Evolutionary conservation across 2,113 vertebrate species (phyloP).

Genomic region (Solea solea): DNA sequence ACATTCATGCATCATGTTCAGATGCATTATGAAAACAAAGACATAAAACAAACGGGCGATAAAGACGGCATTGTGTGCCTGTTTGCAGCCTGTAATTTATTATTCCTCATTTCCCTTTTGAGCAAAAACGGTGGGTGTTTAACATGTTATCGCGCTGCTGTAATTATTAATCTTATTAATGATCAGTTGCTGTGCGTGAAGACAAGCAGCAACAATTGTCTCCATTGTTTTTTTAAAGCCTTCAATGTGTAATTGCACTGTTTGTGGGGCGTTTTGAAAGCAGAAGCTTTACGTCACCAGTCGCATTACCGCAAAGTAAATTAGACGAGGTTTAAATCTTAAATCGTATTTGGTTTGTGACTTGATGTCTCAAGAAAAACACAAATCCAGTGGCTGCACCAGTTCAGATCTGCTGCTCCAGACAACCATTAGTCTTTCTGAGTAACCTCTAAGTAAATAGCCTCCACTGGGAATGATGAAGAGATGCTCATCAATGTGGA

Average conservation of each 20-base stretch:
- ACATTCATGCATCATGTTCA: no score
- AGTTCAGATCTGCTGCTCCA: slow-evolving; percentile 1
- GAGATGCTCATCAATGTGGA: slow-evolving; percentile 68
- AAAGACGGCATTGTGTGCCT: no score
- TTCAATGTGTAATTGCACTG: slow-evolving; percentile 2
- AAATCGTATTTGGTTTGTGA: slow-evolving; percentile 25
- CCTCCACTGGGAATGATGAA: slow-evolving; percentile 62
- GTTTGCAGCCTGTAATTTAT: no score
- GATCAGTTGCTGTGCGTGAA: no score
- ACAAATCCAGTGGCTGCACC: slow-evolving; percentile 26
- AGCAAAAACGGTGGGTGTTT: no score
- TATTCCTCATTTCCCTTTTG: no score
- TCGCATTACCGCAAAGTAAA: slow-evolving; percentile 18
- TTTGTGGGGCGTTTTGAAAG: slow-evolving; percentile 5
- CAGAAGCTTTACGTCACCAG: not conserved
- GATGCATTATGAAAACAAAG: no score
- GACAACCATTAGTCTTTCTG: slow-evolving; percentile 50
- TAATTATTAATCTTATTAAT: no score
- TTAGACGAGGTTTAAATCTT: slow-evolving; percentile 17
- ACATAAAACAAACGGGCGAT: no score
- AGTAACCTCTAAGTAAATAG: slow-evolving; percentile 47
- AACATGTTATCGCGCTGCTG: no score
- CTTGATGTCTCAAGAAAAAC: slow-evolving; percentile 31
- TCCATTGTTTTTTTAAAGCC: slow-evolving; percentile 6
- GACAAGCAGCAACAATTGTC: no score